phyloP scores from a whole-genome alignment of 2,797 vertebrate species.

The Sebastes umbrosus region DNA sequence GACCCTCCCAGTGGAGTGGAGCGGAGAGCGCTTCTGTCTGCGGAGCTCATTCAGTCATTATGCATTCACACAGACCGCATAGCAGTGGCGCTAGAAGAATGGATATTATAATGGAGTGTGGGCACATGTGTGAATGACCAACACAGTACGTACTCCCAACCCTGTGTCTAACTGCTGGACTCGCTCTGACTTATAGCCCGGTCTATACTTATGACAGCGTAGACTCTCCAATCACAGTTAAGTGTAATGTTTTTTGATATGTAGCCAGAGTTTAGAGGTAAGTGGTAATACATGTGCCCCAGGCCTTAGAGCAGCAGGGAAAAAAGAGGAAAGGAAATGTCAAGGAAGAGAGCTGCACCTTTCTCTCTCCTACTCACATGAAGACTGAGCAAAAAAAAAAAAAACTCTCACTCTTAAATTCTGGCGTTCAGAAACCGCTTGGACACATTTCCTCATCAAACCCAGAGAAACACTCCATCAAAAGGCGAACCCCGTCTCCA shows the following conservation, averaged over 20 bases:
- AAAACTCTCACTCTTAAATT: conserved; percentile 9
- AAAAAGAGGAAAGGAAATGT: conserved; percentile 23
- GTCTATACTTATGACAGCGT: neutral
- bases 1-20: conserved; percentile 67
- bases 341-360: conserved; percentile 8
- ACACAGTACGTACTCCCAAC: neutral
- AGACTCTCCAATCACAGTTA: conserved; percentile 3
- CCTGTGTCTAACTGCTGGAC: conserved; percentile 1
- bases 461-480: conserved; percentile 56
- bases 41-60: conserved; percentile 57
- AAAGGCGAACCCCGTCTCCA: conserved; percentile 23
- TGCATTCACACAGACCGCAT: conserved; percentile 38
- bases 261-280: conserved; percentile 1
- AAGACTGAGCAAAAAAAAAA: neutral
- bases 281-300: conserved; percentile 16
- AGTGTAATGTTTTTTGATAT: conserved; percentile 27
- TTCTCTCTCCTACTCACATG: neutral
- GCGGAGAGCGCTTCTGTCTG: conserved; percentile 47
- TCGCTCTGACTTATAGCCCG: neutral
- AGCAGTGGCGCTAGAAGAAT: neutral
- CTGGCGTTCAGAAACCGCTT: conserved; percentile 25
- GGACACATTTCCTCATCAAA: conserved; percentile 65
- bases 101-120: conserved; percentile 21
- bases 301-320: conserved; percentile 13
- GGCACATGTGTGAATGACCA: conserved; percentile 10